Percentiles rank a stretch among this genome's conserved stretches.
These are phyloP conservation scores for Drosophila meridiana DNA, from an alignment of 2,888 invertebrate species.

Conservation along the genomic window DNA sequence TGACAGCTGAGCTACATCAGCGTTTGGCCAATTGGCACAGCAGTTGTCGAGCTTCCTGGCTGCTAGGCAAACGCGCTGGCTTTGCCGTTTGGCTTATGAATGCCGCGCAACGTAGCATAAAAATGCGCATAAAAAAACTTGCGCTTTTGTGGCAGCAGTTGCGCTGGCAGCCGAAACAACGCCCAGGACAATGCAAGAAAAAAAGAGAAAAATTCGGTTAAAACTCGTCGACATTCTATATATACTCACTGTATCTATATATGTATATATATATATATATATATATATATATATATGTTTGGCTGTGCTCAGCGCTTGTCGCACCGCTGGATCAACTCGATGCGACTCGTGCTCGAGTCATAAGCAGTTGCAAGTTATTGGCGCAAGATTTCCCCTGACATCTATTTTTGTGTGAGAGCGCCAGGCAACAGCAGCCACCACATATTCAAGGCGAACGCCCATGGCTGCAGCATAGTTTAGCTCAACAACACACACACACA, in stretches of 20 bases:
- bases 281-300: not conserved
- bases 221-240: not conserved
- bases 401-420: constrained; percentile 36
- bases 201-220: constrained; percentile 24
- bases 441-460: constrained; percentile 61
- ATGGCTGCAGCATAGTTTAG: constrained; percentile 55
- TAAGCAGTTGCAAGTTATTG: constrained; percentile 80
- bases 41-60: constrained; percentile 8
- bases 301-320: constrained; percentile 49
- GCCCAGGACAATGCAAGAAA: constrained; percentile 34
- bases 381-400: constrained; percentile 73
- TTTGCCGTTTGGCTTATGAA: constrained; percentile 24
- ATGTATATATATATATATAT: not conserved
- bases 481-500: constrained; percentile 24
- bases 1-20: constrained; percentile 18
- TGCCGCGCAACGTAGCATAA: constrained; percentile 44
- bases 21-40: constrained; percentile 32
- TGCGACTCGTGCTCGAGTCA: constrained; percentile 57
- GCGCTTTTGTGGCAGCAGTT: constrained; percentile 42
- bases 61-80: constrained; percentile 2
- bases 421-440: constrained; percentile 4
- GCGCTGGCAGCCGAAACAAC: constrained; percentile 36
- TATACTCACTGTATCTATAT: not conserved
- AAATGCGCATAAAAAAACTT: constrained; percentile 60
- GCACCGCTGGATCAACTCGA: constrained; percentile 49